Conservation (phyloP, 2,113 vertebrate genomes). For the Nicator chloris region DNA sequence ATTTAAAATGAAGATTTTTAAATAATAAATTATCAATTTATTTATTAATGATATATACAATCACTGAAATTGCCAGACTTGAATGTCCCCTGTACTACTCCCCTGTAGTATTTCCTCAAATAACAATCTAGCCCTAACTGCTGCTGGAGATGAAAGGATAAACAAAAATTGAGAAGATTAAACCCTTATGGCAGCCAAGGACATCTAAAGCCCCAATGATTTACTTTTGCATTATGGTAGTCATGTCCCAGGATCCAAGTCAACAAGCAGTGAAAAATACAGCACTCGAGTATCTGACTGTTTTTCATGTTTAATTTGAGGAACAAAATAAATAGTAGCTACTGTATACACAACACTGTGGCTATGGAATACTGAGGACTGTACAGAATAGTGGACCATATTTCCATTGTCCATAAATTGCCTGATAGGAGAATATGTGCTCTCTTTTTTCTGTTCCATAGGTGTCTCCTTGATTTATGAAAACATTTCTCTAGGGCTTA, state of each 20-base stretch:
- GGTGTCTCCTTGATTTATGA: background rate
- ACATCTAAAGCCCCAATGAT: background rate
- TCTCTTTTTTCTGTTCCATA: background rate
- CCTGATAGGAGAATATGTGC: background rate
- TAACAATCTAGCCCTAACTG: background rate
- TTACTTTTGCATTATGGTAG: slow-evolving; percentile 5
- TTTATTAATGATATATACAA: background rate
- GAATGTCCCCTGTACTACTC: background rate
- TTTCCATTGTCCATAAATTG: background rate
- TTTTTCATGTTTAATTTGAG: slow-evolving; percentile 20
- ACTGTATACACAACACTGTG: background rate
- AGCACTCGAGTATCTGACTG: background rate
- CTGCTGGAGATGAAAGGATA: background rate
- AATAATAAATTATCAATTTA: background rate
- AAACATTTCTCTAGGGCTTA: background rate
- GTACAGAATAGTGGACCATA: background rate
- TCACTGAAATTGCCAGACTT: background rate
- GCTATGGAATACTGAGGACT: background rate
- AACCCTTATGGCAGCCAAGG: background rate
- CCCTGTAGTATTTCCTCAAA: background rate
- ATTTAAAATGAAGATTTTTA: background rate
- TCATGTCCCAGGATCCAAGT: background rate
- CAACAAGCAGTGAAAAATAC: slow-evolving; percentile 24
- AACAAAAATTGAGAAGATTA: slow-evolving; percentile 20
- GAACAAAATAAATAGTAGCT: background rate